phyloP scores from a whole-genome alignment of 2,797 vertebrate species.

The Enteromius trimaculatus region DNA sequence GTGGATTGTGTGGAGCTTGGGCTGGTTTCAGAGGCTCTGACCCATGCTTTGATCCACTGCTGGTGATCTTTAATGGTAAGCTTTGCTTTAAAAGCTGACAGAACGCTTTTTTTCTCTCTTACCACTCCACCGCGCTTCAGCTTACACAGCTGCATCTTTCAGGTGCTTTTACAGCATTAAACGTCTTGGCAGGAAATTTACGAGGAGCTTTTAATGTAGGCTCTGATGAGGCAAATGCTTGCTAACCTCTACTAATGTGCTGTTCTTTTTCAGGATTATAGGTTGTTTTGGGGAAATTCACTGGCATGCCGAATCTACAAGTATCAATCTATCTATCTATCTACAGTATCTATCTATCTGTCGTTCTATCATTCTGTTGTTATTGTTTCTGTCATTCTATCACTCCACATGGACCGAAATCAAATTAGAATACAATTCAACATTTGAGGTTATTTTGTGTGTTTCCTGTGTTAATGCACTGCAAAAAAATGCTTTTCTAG shows the following conservation, averaged over 20 bases:
- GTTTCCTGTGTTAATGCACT: no score
- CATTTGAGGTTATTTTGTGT: no score
- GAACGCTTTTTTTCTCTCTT: slow-evolving; percentile 29
- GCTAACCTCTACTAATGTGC: slow-evolving; percentile 29
- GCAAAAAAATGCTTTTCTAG: no score
- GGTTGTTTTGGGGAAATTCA: slow-evolving; percentile 15
- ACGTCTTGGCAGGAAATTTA: slow-evolving; percentile 38
- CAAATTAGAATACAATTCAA: neutral
- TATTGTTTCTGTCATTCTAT: neutral
- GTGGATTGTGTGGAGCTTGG: slow-evolving; percentile 46
- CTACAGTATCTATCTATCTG: neutral
- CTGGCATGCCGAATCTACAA: neutral
- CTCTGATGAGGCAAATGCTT: slow-evolving; percentile 40
- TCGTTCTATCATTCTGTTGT: neutral
- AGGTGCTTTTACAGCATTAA: slow-evolving; percentile 43
- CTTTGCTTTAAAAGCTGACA: slow-evolving; percentile 51
- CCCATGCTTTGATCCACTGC: slow-evolving; percentile 58
- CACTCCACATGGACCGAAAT: neutral
- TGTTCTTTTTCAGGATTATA: neutral
- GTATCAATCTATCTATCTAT: neutral
- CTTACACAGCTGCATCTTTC: slow-evolving; percentile 55
- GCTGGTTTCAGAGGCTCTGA: slow-evolving; percentile 53
- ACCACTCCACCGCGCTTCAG: slow-evolving; percentile 40
- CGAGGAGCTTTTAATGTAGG: slow-evolving; percentile 30
- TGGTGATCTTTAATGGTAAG: slow-evolving; percentile 55